These are phyloP conservation scores for Brachionichthys hirsutus DNA, from an alignment of 2,113 vertebrate species.

Conservation along the genomic window DNA sequence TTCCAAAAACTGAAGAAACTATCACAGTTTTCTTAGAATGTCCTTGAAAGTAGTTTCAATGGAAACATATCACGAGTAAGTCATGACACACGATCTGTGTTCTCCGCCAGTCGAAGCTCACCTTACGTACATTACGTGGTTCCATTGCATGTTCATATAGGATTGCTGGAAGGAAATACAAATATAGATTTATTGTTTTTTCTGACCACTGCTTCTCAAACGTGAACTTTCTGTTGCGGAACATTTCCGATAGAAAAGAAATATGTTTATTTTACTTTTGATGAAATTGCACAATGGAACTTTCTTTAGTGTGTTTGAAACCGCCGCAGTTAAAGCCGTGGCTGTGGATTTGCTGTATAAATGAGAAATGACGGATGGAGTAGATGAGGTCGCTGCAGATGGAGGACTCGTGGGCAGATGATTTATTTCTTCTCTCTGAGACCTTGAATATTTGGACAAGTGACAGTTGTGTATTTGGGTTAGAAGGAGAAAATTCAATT, in stretches of 20 bases:
- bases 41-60: slow-evolving; percentile 25
- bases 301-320: slow-evolving; percentile 28
- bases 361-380: slow-evolving; percentile 56
- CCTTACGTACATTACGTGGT: slow-evolving; percentile 28
- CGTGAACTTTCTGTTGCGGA: too few species aligned
- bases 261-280: too few species aligned
- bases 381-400: slow-evolving; percentile 49
- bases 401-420: slow-evolving; percentile 50
- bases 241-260: too few species aligned
- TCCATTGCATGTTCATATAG: slow-evolving; percentile 37
- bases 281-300: slow-evolving; percentile 27
- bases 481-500: slow-evolving; percentile 57
- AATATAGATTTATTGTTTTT: too few species aligned
- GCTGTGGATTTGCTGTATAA: slow-evolving; percentile 39
- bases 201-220: too few species aligned
- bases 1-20: too few species aligned
- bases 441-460: slow-evolving; percentile 59
- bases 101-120: slow-evolving; percentile 40
- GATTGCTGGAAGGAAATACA: slow-evolving; percentile 34
- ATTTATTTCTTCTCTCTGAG: slow-evolving; percentile 55
- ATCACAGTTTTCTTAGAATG: neutral
- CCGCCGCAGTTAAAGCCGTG: slow-evolving; percentile 23
- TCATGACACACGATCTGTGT: neutral
- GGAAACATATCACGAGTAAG: too few species aligned
- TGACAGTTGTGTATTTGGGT: slow-evolving; percentile 64